A percentile compares a stretch with the other conserved stretches of the same genome.
phyloP scores from a whole-genome alignment of 2,888 invertebrate species.

The Pristionchus fissidentatus region DNA sequence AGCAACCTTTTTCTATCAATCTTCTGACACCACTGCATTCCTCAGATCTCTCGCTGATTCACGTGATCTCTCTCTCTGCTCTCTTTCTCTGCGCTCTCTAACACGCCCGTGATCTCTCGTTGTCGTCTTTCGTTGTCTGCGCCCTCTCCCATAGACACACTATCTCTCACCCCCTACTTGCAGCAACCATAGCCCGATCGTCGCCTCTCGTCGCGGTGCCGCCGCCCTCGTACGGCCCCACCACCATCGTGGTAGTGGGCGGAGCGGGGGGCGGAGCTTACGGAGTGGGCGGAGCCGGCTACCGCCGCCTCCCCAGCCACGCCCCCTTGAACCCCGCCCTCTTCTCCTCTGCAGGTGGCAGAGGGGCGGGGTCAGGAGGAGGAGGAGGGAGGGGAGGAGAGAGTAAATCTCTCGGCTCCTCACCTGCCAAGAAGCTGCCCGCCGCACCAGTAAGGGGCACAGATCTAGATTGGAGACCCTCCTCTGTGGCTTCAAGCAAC shows the following conservation, averaged over 20 bases:
- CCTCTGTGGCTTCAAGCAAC: conserved; percentile 20
- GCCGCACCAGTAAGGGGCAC: neutral
- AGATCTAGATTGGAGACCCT: neutral
- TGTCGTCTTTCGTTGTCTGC: neutral
- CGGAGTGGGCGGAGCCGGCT: neutral
- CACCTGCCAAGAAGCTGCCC: conserved; percentile 33
- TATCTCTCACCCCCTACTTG: neutral
- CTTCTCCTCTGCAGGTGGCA: conserved; percentile 7
- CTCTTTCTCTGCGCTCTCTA: neutral
- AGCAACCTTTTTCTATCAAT: neutral
- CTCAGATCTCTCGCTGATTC: neutral
- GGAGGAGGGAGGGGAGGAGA: neutral
- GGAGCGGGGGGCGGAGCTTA: conserved; percentile 9
- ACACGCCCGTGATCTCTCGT: conserved; percentile 1
- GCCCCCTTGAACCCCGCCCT: conserved; percentile 24
- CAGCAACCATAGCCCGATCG: conserved; percentile 39
- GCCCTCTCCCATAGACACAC: neutral
- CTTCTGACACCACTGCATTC: neutral
- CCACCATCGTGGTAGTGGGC: conserved; percentile 35
- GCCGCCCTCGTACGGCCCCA: conserved; percentile 42
- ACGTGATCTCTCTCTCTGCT: conserved; percentile 12
- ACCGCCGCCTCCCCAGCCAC: conserved; percentile 14
- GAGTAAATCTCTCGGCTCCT: conserved; percentile 1
- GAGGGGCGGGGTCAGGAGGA: neutral
- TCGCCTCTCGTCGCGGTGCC: conserved; percentile 26